These are phyloP conservation scores for Malacoraja senta DNA, from an alignment of 2,797 vertebrate genomes.

Conservation along the genomic window DNA sequence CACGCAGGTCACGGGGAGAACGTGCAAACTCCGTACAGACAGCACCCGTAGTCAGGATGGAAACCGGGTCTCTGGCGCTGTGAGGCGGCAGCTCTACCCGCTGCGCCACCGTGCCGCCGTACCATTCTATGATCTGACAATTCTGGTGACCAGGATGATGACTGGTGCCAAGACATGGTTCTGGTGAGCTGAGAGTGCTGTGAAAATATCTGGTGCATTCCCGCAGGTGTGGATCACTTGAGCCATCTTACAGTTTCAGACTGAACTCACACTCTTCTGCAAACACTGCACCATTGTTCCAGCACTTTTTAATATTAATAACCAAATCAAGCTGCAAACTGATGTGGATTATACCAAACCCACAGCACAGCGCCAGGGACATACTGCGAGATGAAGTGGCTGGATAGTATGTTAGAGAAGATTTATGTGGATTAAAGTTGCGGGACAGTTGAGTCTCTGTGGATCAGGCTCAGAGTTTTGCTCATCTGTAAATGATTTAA, in stretches of 20 bases:
- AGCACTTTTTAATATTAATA: not conserved
- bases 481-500: not conserved
- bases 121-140: no score
- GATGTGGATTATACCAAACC: not conserved
- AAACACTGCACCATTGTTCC: conserved; percentile 1
- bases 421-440: conserved; percentile 1
- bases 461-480: not conserved
- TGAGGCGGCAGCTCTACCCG: no score
- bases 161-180: no score
- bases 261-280: not conserved
- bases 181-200: no score
- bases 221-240: not conserved
- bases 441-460: not conserved
- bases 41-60: no score
- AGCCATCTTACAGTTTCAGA: not conserved
- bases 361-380: not conserved
- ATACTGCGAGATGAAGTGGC: not conserved
- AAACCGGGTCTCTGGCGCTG: no score
- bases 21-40: no score
- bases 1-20: no score
- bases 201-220: not conserved
- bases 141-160: no score
- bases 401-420: not conserved
- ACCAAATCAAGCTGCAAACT: not conserved
- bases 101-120: no score